Base-by-base conservation (phyloP, 2,113 vertebrate genomes). In the Tinamus guttatus region DNA sequence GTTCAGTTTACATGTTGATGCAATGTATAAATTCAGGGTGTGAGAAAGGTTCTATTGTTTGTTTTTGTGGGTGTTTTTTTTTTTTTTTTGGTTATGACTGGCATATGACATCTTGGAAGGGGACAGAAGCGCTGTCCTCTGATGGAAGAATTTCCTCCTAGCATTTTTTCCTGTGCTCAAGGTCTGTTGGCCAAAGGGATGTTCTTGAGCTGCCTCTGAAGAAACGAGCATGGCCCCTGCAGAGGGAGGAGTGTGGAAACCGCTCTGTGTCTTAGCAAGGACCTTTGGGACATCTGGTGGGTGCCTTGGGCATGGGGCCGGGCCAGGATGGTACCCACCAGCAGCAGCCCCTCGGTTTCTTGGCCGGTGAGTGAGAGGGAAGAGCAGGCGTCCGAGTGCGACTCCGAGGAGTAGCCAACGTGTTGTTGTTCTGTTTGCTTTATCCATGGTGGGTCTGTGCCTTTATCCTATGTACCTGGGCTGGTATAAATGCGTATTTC, bases 51-150 rank as follows among this genome's bases (percentile, higher is more conserved):
- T 73, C 22, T 19, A 16, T 30, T 56, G 28, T 52, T 52, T 52
- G 9, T 25, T 67, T 51, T n/a, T 76, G 18, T 25, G 75, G 60
- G 36, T 47, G 45, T 47, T 8, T 41, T 41, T 41, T 41, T 20
- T 47, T 20, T 45, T 45, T n/a, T n/a, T n/a, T n/a, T n/a, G n/a
- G 20, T 47, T 47, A 9, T 47, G 9, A 7, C 13, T 69, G 41
- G 40, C 2, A 5, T 1, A 0, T 60, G 59, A 78, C 27, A 16
- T 69, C 21, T 18, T 0, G 0, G 27, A 65, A 54, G 5, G 34
- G 41, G 70, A 27, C 36, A 58, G 68, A 40, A 56, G 18, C 60
- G 30, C 27, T 27, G 11, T 32, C 27, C 24, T 34, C 69, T n/a
- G 21, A 3, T n/a, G 36, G 9, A 52, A 62, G 7, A 47, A 4